A percentile compares a stretch with the other conserved stretches of the same genome.
These are phyloP conservation scores for Epicampocera succincta DNA, from an alignment of 2,888 invertebrate species.

Conservation along the genomic window DNA sequence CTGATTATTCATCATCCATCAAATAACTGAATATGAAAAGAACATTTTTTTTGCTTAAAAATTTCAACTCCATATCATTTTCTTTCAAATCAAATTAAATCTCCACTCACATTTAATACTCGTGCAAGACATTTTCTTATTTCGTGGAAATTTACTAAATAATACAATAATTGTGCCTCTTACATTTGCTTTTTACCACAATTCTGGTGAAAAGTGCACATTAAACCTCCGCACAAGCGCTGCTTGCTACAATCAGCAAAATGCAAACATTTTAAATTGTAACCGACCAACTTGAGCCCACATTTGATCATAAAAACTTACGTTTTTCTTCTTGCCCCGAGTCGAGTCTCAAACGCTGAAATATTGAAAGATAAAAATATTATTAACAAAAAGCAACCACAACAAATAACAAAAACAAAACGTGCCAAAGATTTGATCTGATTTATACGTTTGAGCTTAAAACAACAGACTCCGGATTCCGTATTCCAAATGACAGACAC, in stretches of 20 bases:
- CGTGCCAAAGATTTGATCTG: constrained; percentile 68
- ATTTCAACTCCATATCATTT: too few relatives aligned
- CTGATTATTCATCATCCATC: too few relatives aligned
- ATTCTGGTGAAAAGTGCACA: too few relatives aligned
- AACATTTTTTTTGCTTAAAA: too few relatives aligned
- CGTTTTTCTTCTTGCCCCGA: neutral
- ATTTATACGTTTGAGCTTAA: constrained; percentile 43
- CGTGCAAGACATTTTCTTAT: too few relatives aligned
- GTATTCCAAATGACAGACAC: neutral
- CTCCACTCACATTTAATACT: too few relatives aligned
- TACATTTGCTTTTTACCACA: too few relatives aligned
- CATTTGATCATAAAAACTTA: constrained; percentile 45
- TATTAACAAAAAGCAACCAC: too few relatives aligned
- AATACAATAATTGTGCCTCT: too few relatives aligned
- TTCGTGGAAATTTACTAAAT: too few relatives aligned
- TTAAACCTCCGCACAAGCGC: neutral
- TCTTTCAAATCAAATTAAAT: too few relatives aligned
- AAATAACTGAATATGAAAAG: too few relatives aligned
- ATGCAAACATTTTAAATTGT: constrained; percentile 25
- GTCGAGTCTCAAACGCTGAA: constrained; percentile 26
- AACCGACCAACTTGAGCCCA: constrained; percentile 58
- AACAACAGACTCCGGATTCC: constrained; percentile 33
- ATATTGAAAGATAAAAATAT: constrained; percentile 12
- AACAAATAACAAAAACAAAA: constrained; percentile 31
- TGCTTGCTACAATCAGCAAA: neutral